Evolutionary conservation across 2,797 vertebrate genomes (phyloP), one percentile per base, ranked within the genome.

Genomic region (Clarias platycephalus): DNA sequence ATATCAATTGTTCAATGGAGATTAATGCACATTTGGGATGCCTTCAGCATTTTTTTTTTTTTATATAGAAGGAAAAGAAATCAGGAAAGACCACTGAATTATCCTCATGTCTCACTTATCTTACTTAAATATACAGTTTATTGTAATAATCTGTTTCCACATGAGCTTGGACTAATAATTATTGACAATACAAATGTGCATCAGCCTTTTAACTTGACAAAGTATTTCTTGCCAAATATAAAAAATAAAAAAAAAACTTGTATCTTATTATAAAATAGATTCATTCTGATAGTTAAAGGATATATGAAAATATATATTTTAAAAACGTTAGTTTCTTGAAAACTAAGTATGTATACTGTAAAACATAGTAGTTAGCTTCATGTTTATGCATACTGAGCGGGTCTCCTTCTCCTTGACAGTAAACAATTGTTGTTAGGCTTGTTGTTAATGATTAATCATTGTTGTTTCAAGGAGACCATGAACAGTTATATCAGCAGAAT

Each of bases 401-500:
- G 53, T 63, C 58, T 64, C 28, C 49, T 80, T 88, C 84, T 82
- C 84, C 83, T 85, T 77, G 82, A 89, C 89, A 91, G 90, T 86
- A 87, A 72, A 28, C 26, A n/a, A 34, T 82, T 84, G 82, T 91
- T 89, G 84, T 53, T 70, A 84, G 80, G 80, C 87, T 86, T 83
- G 74, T n/a, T n/a, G n/a, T n/a, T n/a, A n/a, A n/a, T n/a, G n/a
- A n/a, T n/a, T n/a, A n/a, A n/a, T n/a, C n/a, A n/a, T n/a, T n/a
- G n/a, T n/a, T n/a, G n/a, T n/a, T n/a, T n/a, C n/a, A n/a, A n/a
- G n/a, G n/a, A n/a, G n/a, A n/a, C n/a, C n/a, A n/a, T n/a, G n/a
- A n/a, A n/a, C 86, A 84, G 85, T 88, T 90, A 83, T 89, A 86
- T 93, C 92, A 93, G 91, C 91, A 92, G 80, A 93, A 92, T 91